Conservation (phyloP, 2,797 vertebrate genomes). For the Acomys russatus region DNA sequence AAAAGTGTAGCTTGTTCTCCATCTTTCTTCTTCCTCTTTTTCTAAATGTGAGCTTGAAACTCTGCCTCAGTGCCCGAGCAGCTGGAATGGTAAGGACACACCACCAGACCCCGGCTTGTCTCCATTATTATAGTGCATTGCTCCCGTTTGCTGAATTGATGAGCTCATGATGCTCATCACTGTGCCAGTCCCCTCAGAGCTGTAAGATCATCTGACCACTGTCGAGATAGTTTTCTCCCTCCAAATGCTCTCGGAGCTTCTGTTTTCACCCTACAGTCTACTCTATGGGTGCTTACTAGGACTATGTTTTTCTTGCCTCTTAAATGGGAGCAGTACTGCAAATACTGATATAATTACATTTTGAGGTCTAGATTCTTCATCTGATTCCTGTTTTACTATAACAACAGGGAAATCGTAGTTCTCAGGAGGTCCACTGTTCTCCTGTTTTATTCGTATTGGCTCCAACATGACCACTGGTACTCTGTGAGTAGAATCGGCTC, state of each 20-base stretch:
- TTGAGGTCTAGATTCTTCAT: conserved; percentile 87
- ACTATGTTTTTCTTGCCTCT: background rate
- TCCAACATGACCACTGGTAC: conserved; percentile 91
- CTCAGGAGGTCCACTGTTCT: conserved; percentile 86
- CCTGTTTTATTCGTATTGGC: conserved; percentile 91
- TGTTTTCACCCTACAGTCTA: background rate
- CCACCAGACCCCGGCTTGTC: background rate
- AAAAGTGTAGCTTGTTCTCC: background rate
- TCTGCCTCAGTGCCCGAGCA: background rate
- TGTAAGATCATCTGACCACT: background rate
- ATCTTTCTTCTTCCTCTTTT: background rate
- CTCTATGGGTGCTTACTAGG: background rate
- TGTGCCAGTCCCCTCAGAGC: background rate
- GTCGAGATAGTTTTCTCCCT: background rate
- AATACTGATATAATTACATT: conserved; percentile 78
- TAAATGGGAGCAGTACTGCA: background rate
- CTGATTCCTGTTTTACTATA: conserved; percentile 90
- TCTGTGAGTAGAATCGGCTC: conserved; percentile 91
- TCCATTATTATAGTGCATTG: background rate
- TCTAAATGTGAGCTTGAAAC: background rate
- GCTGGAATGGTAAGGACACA: background rate
- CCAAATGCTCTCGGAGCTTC: background rate
- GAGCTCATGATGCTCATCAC: background rate
- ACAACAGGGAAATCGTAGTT: conserved; percentile 91
- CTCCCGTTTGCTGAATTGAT: background rate